These are phyloP conservation scores for Stegostoma tigrinum DNA, from an alignment of 2,113 vertebrate genomes.

Conservation along the genomic window DNA sequence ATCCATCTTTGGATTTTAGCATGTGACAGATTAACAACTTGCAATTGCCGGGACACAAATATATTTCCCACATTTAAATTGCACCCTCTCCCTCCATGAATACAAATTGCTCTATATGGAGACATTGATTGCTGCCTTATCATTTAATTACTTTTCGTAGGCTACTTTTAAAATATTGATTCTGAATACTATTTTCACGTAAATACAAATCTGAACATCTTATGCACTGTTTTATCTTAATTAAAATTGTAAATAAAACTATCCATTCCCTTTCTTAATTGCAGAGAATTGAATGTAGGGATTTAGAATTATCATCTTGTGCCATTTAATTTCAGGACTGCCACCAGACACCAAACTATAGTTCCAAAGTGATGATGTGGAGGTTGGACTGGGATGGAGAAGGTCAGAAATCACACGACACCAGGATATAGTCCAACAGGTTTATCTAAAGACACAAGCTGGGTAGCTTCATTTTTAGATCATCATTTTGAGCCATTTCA, in stretches of 20 bases:
- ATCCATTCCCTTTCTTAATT: not conserved
- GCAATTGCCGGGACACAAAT: not conserved
- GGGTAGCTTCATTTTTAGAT: no score
- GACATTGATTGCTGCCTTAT: conserved; percentile 5
- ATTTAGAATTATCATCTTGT: not conserved
- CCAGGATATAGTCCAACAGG: no score
- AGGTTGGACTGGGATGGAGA: no score
- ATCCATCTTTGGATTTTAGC: not conserved
- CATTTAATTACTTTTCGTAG: not conserved
- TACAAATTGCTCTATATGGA: not conserved
- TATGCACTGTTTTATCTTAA: not conserved
- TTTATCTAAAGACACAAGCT: no score
- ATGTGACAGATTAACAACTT: not conserved
- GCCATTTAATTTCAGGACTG: not conserved
- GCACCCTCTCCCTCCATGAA: not conserved
- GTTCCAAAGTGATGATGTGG: not conserved
- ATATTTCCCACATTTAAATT: conserved; percentile 25
- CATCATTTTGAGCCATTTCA: no score
- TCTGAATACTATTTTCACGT: not conserved
- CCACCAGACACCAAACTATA: not conserved
- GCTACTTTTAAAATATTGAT: conserved; percentile 19
- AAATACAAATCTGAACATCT: not conserved
- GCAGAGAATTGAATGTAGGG: not conserved
- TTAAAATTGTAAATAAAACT: not conserved
- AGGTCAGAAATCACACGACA: no score